Base-by-base conservation (phyloP, 2,888 invertebrate genomes). In the Lypha dubia region DNA sequence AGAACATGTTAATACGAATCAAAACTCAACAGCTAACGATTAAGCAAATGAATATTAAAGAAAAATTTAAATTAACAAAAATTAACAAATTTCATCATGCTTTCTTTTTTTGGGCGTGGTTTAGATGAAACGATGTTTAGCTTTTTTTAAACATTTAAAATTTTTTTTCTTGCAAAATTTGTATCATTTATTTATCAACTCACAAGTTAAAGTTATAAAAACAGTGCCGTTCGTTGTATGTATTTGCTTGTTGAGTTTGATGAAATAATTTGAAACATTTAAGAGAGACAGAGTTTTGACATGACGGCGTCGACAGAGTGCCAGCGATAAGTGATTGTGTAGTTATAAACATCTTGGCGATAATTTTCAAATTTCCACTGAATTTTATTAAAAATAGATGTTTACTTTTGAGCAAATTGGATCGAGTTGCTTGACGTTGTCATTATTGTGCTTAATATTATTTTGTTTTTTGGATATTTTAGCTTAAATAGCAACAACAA, bases 401-500 rank as follows among this genome's bases (percentile, higher is more conserved):
- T 62, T 38, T 35, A 22, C n/a, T 28, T 28, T 15, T 8, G 38
- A 35, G 32, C 9, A 46, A 1, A 11, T 38, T 38, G 38, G 51
- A 35, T 38, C 44, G 51, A 60, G 49, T 51, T 68, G 51, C 51
- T 51, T 70, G 67, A 60, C 53, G 35, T 67, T 65, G 60, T 68
- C 44, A 17, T 46, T 28, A 32, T 49, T 46, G 20, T 44, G 46
- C 15, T 71, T 13, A 53, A 15, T 8, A 44, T 11, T 20, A 58
- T 70, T 70, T 28, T 41, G 13, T 41, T 62, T 41, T 63, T 56
- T 35, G 7, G 8, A 35, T 35, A 13, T 22, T 46, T 38, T 24
- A 35, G 70, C 63, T 83, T 86, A 70, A 82, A 86, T 87, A 86
- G 87, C 87, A 87, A 87, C 87, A 86, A 88, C 87, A 87, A 87